These are phyloP conservation scores for Girardia tigrina DNA, from an alignment of 2,888 invertebrate genomes.

Conservation along the genomic window DNA sequence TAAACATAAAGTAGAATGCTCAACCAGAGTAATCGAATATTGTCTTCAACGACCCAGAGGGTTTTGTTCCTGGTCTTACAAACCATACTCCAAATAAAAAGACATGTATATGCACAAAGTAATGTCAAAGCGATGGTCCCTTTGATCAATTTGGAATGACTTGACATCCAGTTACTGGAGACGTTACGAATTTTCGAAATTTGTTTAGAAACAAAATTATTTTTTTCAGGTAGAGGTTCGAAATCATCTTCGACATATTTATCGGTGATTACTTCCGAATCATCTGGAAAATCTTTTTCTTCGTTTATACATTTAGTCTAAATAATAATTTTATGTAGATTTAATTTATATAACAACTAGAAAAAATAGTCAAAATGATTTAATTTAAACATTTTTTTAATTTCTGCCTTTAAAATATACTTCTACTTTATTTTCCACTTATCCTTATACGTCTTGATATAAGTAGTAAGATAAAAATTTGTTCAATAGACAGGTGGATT, in stretches of 20 bases:
- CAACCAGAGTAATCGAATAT: not conserved
- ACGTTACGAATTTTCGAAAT: not conserved
- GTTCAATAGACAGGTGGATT: too few relatives aligned
- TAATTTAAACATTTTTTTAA: too few relatives aligned
- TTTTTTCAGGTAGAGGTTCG: not conserved
- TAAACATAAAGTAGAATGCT: not conserved
- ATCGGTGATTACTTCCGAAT: too few relatives aligned
- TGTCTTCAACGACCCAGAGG: not conserved
- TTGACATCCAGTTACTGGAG: not conserved
- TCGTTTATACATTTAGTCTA: too few relatives aligned
- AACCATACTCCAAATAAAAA: not conserved
- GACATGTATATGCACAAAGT: not conserved
- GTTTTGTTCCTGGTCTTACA: not conserved
- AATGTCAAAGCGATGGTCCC: not conserved
- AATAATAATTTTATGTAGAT: too few relatives aligned
- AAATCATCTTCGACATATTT: not conserved
- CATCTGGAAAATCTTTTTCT: too few relatives aligned
- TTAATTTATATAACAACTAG: too few relatives aligned
- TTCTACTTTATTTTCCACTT: too few relatives aligned
- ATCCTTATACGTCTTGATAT: too few relatives aligned
- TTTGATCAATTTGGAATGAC: not conserved
- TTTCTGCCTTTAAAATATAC: too few relatives aligned
- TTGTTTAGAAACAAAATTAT: not conserved
- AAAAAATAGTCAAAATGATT: too few relatives aligned
- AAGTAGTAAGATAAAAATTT: too few relatives aligned